These are phyloP conservation scores for Sinodicranocentrus sp. DNA, from an alignment of 2,888 invertebrate genomes.

Conservation along the genomic window DNA sequence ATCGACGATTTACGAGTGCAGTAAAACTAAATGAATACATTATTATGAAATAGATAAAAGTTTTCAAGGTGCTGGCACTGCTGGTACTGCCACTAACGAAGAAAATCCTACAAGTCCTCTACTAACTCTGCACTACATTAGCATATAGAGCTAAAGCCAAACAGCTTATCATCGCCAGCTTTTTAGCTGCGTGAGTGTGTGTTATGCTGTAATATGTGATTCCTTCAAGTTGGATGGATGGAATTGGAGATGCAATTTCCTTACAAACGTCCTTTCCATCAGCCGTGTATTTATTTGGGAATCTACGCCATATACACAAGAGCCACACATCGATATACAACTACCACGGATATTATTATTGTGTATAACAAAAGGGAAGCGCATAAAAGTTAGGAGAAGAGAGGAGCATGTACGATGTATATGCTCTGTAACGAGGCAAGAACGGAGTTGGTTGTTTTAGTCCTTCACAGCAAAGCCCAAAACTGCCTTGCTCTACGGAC, in stretches of 20 bases:
- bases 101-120: conserved; percentile 28
- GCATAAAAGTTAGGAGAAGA: conserved; percentile 9
- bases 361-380: background rate
- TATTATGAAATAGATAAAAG: conserved; percentile 48
- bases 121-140: conserved; percentile 26
- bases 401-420: background rate
- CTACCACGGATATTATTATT: background rate
- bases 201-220: conserved; percentile 27
- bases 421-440: background rate
- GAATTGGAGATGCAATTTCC: conserved; percentile 58
- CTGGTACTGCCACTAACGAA: conserved; percentile 4
- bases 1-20: background rate
- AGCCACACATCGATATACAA: background rate
- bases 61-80: conserved; percentile 59
- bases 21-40: conserved; percentile 35
- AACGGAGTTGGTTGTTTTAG: background rate
- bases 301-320: conserved; percentile 22
- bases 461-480: conserved; percentile 26
- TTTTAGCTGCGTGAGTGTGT: background rate
- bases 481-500: background rate
- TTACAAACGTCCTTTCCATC: conserved; percentile 48
- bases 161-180: conserved; percentile 37
- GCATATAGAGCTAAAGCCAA: conserved; percentile 19
- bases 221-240: conserved; percentile 41
- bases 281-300: background rate